Conservation (phyloP, 2,113 vertebrate species). For the Corythaeola cristata region DNA sequence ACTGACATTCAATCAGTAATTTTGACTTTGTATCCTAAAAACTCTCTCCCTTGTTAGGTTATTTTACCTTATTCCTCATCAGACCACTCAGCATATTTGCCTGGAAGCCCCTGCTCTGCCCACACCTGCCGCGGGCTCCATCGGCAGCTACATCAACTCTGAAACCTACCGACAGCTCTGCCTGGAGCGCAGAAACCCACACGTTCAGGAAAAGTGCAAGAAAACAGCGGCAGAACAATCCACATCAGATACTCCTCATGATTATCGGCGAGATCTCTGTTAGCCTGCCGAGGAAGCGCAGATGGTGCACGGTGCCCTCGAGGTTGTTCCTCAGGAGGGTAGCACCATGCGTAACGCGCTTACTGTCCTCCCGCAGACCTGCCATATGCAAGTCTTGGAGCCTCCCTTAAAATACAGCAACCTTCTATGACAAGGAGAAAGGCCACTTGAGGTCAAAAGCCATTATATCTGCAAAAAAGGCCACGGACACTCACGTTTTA, state of each 20-base stretch:
- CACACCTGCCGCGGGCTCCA: fast-evolving
- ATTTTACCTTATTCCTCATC: not conserved
- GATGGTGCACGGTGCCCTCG: fast-evolving
- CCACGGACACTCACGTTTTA: fast-evolving
- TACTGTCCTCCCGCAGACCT: not conserved
- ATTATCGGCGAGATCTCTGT: fast-evolving
- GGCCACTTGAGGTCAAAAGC: not conserved
- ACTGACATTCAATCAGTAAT: too few relatives aligned
- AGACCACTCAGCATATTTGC: too few relatives aligned
- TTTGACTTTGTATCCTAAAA: not conserved
- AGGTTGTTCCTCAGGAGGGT: fast-evolving
- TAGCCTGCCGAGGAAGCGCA: not conserved
- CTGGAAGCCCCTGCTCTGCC: not conserved
- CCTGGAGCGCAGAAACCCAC: fast-evolving
- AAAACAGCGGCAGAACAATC: not conserved
- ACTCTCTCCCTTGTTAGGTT: fast-evolving
- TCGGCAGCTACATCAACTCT: not conserved
- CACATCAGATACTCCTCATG: too few relatives aligned
- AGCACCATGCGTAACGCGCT: fast-evolving
- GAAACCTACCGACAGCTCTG: not conserved
- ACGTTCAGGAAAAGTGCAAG: not conserved
- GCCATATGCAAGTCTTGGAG: not conserved
- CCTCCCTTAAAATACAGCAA: not conserved
- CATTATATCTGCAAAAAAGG: fast-evolving
- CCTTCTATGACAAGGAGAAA: not conserved